Evolutionary conservation across 2,797 vertebrate species (phyloP), one percentile per base, ranked within the genome.

Genomic region (Peromyscus attwateri): DNA sequence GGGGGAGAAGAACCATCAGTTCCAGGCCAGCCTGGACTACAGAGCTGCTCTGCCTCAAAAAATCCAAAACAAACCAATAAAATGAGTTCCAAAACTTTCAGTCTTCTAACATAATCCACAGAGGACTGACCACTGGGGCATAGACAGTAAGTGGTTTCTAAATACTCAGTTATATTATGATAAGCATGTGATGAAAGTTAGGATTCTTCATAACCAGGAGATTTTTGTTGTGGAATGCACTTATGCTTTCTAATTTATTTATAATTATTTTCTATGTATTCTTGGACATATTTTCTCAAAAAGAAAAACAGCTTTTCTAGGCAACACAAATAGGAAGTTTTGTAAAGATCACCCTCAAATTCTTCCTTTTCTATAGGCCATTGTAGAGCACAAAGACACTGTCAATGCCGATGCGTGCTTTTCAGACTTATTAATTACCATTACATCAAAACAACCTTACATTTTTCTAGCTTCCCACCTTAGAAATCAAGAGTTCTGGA

Each of bases 181-280:
- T 95, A 66, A 92, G 76, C 62, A 19, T 62, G 87, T 82, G 88
- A 57, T 31, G 49, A 25, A 85, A 52, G 52, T 52, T 85, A 4
- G 21, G 19, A 85, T 46, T 23, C 12, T 4, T 2, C 27, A 4
- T 2, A 43, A 64, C 16, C 34, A 75, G 92, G 23, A 87, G 17
- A 80, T 83, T 94, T 96, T 91, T 85, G 6, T 95, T 95, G 89
- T 79, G 4, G 31, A 93, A 55, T 92, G 23, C 66, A 68, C 79
- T 87, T 91, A 55, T 64, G 37, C 71, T 90, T 89, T 94, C 5
- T 52, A 73, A 88, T 64, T 77, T 79, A 77, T 76, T 94, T 90
- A 81, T 11, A 73, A 34, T 66, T 87, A 77, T 87, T 87, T 94
- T 90, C 37, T 92, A 2, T 79, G 6, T 83, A 31, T 93, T 84